phyloP scores from a whole-genome alignment of 2,888 invertebrate species.

The Syritta pipiens region DNA sequence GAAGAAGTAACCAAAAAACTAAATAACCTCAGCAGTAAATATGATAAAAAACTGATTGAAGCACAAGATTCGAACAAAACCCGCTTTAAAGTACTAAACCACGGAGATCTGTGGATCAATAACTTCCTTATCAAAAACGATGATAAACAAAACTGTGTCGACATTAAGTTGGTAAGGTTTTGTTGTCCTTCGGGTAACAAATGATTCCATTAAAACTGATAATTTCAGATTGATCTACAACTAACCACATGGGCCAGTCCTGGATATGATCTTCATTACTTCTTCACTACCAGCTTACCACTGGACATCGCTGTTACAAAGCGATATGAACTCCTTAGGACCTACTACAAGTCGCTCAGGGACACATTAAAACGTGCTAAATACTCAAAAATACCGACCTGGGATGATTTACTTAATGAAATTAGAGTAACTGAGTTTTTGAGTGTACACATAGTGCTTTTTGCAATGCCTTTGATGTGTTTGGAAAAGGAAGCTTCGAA shows the following conservation, averaged over 20 bases:
- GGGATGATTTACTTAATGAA: slow-evolving; percentile 31
- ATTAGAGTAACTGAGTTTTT: slow-evolving; percentile 42
- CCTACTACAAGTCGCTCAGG: not conserved
- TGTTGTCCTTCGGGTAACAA: too few relatives aligned
- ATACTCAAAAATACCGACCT: slow-evolving; percentile 21
- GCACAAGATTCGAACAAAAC: not conserved
- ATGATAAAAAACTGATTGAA: not conserved
- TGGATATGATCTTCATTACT: slow-evolving; percentile 6
- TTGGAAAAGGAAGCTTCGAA: not conserved
- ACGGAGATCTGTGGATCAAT: slow-evolving; percentile 79
- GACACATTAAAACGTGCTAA: not conserved
- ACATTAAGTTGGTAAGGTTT: not conserved
- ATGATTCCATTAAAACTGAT: too few relatives aligned
- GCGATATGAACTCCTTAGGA: slow-evolving; percentile 2
- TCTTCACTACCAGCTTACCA: slow-evolving; percentile 3
- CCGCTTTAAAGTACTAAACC: slow-evolving; percentile 75
- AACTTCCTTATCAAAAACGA: slow-evolving; percentile 78
- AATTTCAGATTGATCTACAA: slow-evolving; percentile 25
- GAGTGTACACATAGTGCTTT: not conserved
- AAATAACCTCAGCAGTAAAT: not conserved
- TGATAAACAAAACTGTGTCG: slow-evolving; percentile 20
- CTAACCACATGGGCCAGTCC: not conserved
- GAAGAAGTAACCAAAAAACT: not conserved
- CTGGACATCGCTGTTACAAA: not conserved
- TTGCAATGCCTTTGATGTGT: not conserved